Conservation (phyloP, 64 coral and sea anemone genomes). For the Actinia tenebrosa region DNA sequence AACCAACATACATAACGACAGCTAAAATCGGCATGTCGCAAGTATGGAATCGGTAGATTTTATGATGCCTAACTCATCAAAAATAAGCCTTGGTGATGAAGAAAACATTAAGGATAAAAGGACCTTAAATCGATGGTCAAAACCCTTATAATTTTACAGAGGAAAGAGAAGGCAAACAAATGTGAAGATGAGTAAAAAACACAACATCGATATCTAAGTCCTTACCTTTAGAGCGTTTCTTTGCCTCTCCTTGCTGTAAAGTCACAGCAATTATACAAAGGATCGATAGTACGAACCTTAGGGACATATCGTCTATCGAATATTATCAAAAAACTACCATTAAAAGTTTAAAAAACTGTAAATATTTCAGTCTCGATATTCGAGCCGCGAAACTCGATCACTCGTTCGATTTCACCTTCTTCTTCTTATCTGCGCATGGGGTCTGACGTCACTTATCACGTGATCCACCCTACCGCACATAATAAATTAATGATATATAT, state of each 20-base stretch:
- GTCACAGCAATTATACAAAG: not conserved
- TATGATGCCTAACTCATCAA: not conserved
- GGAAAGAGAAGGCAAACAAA: not conserved
- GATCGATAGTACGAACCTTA: slow-evolving; percentile 2
- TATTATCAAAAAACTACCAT: slow-evolving; percentile 17
- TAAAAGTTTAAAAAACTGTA: slow-evolving; percentile 5
- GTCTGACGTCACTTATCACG: slow-evolving; percentile 49
- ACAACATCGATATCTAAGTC: not conserved
- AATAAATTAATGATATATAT: not conserved
- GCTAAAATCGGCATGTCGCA: not conserved
- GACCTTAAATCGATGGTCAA: not conserved
- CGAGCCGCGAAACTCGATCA: not conserved
- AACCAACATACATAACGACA: not conserved
- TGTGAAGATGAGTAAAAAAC: not conserved
- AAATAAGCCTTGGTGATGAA: not conserved
- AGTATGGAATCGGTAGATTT: not conserved
- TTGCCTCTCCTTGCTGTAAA: not conserved
- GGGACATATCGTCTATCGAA: not conserved
- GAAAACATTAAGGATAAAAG: not conserved
- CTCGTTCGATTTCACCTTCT: slow-evolving; percentile 23
- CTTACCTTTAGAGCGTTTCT: slow-evolving; percentile 17
- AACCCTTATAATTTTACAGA: not conserved
- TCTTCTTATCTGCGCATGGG: slow-evolving; percentile 13
- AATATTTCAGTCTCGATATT: slow-evolving; percentile 9
- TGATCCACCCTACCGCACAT: slow-evolving; percentile 7